Percentiles rank a stretch among this genome's conserved stretches.
phyloP scores from a whole-genome alignment of 2,113 vertebrate genomes.

The Neotoma lepida region DNA sequence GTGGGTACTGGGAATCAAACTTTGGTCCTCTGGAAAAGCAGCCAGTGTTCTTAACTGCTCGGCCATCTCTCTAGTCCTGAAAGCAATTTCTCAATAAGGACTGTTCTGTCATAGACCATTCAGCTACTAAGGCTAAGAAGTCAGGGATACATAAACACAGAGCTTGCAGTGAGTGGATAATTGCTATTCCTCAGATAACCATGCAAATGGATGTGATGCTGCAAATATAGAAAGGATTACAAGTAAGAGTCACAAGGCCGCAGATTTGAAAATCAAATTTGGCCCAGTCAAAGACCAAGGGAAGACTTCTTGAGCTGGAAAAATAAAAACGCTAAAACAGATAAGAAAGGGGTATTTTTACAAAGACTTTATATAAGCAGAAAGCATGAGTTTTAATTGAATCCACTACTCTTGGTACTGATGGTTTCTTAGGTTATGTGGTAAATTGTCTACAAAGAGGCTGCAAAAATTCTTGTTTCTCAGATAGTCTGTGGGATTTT shows the following conservation, averaged over 20 bases:
- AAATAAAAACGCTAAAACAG: not conserved
- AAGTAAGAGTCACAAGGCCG: not conserved
- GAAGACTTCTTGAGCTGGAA: not conserved
- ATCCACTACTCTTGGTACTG: not conserved
- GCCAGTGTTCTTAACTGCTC: not conserved
- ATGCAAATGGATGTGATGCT: not conserved
- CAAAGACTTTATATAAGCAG: not conserved
- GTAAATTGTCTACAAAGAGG: not conserved
- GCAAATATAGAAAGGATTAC: not conserved
- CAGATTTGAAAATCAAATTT: not conserved
- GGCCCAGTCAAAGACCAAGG: not conserved
- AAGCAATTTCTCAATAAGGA: not conserved
- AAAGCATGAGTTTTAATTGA: not conserved
- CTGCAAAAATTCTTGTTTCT: not conserved
- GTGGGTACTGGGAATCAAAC: not conserved
- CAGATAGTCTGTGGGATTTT: not conserved
- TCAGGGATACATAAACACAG: not conserved
- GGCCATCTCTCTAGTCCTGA: not conserved
- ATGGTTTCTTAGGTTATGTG: not conserved
- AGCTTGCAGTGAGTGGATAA: not conserved
- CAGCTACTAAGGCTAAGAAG: not conserved
- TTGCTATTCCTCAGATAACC: no score
- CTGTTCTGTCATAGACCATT: not conserved
- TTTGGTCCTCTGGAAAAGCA: not conserved
- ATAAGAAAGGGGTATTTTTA: not conserved